These are phyloP conservation scores for Lampris incognitus DNA, from an alignment of 2,113 vertebrate species.

Conservation along the genomic window DNA sequence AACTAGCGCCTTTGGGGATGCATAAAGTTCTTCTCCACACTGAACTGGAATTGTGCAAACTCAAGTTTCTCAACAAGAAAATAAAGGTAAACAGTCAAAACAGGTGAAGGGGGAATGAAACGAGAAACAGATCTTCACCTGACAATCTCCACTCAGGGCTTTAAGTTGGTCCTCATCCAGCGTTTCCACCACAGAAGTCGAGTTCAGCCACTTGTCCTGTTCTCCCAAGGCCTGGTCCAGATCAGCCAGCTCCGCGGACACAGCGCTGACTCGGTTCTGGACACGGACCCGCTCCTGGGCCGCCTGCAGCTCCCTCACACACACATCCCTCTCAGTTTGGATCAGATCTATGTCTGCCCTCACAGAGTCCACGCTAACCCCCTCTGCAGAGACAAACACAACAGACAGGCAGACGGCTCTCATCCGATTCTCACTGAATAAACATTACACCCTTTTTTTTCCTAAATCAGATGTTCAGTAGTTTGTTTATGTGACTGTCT, in stretches of 20 bases:
- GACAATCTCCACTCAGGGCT: slow-evolving; percentile 79
- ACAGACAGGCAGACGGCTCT: slow-evolving; percentile 1
- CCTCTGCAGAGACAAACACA: slow-evolving; percentile 74
- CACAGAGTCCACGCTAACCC: slow-evolving; percentile 66
- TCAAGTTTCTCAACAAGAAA: background rate
- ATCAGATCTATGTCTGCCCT: slow-evolving; percentile 75
- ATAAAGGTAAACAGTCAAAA: background rate
- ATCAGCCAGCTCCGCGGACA: slow-evolving; percentile 82
- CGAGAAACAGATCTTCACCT: slow-evolving; percentile 77
- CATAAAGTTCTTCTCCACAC: background rate
- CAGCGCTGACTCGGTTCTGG: slow-evolving; percentile 82
- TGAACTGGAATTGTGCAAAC: background rate
- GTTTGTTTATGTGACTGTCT: no score
- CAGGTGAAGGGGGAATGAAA: background rate
- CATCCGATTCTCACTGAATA: no score
- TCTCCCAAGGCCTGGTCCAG: slow-evolving; percentile 80
- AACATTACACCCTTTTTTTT: background rate
- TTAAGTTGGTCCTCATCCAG: slow-evolving; percentile 64
- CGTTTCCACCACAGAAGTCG: background rate
- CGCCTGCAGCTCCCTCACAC: slow-evolving; percentile 81
- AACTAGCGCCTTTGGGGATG: no score
- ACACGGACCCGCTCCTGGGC: slow-evolving; percentile 79
- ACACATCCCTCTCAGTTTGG: slow-evolving; percentile 84
- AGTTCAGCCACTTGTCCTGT: slow-evolving; percentile 85
- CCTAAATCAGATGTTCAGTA: background rate